These are phyloP conservation scores for Ginglymostoma cirratum DNA, from an alignment of 2,113 vertebrate genomes.

Conservation along the genomic window DNA sequence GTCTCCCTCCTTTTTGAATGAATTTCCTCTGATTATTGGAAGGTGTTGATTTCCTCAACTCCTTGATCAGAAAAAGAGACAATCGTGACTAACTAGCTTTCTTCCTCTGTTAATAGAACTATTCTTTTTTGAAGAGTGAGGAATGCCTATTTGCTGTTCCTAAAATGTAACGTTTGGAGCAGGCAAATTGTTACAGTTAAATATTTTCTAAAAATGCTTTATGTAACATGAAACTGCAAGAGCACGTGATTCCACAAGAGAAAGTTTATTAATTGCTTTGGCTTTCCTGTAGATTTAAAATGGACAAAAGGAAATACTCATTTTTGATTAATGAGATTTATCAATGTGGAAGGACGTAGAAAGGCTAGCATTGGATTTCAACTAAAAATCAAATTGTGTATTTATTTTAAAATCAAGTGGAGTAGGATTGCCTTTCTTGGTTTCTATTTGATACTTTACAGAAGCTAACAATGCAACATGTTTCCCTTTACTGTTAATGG, in stretches of 20 bases:
- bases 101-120: not conserved
- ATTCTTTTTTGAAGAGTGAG: not conserved
- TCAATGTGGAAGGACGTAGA: not conserved
- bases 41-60: not conserved
- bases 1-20: too few species aligned
- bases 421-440: not conserved
- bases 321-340: not conserved
- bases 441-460: not conserved
- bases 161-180: not conserved
- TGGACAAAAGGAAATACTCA: not conserved
- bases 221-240: not conserved
- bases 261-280: not conserved
- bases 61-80: not conserved
- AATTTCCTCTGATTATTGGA: not conserved
- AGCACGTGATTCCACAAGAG: not conserved
- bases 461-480: not conserved
- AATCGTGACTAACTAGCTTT: not conserved
- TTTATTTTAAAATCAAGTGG: not conserved
- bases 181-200: not conserved
- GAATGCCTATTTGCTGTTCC: not conserved
- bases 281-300: not conserved
- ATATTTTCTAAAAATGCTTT: not conserved
- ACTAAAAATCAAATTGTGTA: not conserved
- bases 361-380: not conserved
- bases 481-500: not conserved